Base-by-base conservation (phyloP, 64 coral and sea anemone species). In the Stylophora pistillata region DNA sequence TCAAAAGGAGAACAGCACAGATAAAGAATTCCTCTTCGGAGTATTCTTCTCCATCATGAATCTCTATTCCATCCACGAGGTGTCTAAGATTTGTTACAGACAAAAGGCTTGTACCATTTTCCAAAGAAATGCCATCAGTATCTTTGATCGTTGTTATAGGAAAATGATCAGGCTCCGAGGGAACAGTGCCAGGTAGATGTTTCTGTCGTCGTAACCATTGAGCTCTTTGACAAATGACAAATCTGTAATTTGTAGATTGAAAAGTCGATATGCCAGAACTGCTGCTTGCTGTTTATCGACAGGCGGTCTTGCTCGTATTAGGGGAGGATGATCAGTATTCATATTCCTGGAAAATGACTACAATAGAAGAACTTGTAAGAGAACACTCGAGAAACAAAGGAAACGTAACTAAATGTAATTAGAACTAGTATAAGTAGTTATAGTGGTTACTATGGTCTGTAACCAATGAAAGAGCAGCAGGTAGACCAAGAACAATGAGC, bases 171-270 rank as follows among this genome's bases (percentile, higher is more conserved):
- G n/a, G n/a, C n/a, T n/a, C n/a, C n/a, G n/a, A n/a, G n/a, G n/a
- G n/a, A n/a, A n/a, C n/a, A n/a, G n/a, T n/a, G n/a, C n/a, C 57
- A 93, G 33, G 56, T 26, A 76, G 64, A 84, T 89, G 34, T 88
- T 83, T 7, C 86, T 86, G 58, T 93, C 91, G 2, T 89, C 91
- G 13, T 93, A 89, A 23, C 86, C 69, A 16, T 89, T 41, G 53
- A 93, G 56, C 64, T 93, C 91, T 32, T 58, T 93, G 52, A 63
- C 78, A 83, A 71, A 73, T 55, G 86, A 82, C 13, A 5, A 14
- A 29, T 89, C 71, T 37, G 7, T 23, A 34, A 74, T 72, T 28
- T 56, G 15, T 15, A 93, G 74, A 29, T 84, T 31, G 88, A 93
- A 93, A 33, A 93, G 58, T 17, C 76, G 30, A 32, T 73, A 52